A percentile compares a stretch with the other conserved stretches of the same genome.
Conservation (phyloP, 2,113 vertebrate species). For the Terrapene triunguis region DNA sequence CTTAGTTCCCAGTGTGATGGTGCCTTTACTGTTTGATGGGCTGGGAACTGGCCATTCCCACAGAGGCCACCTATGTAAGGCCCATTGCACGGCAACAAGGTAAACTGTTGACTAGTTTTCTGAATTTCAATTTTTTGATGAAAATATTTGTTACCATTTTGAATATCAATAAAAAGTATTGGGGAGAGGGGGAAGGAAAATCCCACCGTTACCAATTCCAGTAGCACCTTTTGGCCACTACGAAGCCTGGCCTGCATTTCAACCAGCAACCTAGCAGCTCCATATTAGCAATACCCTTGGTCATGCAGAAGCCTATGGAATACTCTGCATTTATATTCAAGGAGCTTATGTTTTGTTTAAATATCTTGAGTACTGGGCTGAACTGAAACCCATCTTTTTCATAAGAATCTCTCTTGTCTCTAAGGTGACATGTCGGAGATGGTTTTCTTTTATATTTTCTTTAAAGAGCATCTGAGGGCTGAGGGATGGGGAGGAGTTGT, state of each 20-base stretch:
- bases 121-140: not conserved
- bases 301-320: not conserved
- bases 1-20: not conserved
- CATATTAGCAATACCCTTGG: not conserved
- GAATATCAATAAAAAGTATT: not conserved
- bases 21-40: not conserved
- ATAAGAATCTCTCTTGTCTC: fast-evolving
- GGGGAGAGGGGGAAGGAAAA: not conserved
- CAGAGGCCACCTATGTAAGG: no score
- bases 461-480: not conserved
- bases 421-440: fast-evolving
- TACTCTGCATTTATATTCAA: fast-evolving
- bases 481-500: fast-evolving
- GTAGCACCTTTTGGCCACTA: not conserved
- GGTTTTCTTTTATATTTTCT: not conserved
- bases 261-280: not conserved
- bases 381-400: not conserved
- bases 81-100: not conserved
- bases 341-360: not conserved
- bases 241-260: not conserved
- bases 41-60: not conserved
- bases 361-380: not conserved
- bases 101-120: not conserved
- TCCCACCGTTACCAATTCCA: not conserved
- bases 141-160: not conserved